phyloP scores from a whole-genome alignment of 2,797 vertebrate genomes.

The Mormyrus hasselquistii region DNA sequence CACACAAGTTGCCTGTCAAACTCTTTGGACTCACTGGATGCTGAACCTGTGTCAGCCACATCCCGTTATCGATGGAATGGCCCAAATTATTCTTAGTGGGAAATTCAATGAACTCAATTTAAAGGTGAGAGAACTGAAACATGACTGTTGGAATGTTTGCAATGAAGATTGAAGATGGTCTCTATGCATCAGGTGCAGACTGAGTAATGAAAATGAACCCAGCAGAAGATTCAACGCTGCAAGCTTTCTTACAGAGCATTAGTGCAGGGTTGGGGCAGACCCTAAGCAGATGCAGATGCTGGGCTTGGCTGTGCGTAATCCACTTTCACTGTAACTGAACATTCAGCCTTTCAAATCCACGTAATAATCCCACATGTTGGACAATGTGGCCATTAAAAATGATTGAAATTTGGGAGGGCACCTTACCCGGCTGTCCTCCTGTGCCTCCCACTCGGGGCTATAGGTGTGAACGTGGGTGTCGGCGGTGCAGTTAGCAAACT shows the following conservation, averaged over 20 bases:
- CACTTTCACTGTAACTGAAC: neutral
- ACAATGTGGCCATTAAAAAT: neutral
- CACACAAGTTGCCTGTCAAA: constrained; percentile 24
- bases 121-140: neutral
- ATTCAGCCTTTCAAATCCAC: neutral
- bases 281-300: neutral
- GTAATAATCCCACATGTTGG: neutral
- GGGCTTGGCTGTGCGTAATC: neutral
- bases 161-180: neutral
- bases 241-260: neutral
- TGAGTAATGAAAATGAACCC: neutral
- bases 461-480: constrained; percentile 69
- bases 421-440: constrained; percentile 72
- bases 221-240: neutral
- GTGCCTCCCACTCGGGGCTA: constrained; percentile 68
- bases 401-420: neutral
- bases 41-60: constrained; percentile 25
- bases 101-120: neutral
- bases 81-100: neutral
- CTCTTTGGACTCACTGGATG: constrained; percentile 29
- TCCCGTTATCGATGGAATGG: constrained; percentile 19
- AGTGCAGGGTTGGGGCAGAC: neutral
- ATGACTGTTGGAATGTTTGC: neutral
- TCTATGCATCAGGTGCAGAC: neutral
- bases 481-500: constrained; percentile 73